Conservation (phyloP, 2,888 invertebrate genomes). For the Sipha maydis region DNA sequence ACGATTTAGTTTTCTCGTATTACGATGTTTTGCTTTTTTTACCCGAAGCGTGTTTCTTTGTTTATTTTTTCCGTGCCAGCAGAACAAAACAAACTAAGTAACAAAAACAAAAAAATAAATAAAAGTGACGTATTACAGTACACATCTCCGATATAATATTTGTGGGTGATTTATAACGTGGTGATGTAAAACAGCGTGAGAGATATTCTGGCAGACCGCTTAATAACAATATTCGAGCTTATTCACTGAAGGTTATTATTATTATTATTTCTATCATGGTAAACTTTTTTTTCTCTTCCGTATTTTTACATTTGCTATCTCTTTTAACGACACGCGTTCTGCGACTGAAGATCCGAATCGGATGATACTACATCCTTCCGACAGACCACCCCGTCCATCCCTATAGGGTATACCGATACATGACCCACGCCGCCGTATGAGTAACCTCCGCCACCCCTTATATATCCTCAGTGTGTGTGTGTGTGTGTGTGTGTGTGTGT, state of each 20-base stretch:
- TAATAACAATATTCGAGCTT: neutral
- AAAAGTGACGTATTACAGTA: neutral
- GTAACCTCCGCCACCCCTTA: neutral
- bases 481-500: too few relatives aligned
- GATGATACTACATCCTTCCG: conserved; percentile 33
- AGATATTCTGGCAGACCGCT: neutral
- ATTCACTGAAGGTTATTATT: neutral
- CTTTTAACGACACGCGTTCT: neutral
- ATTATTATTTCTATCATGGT: neutral
- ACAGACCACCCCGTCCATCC: neutral
- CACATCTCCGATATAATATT: conserved; percentile 26
- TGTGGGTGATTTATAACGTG: conserved; percentile 17
- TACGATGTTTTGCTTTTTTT: neutral
- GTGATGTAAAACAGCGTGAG: conserved; percentile 16
- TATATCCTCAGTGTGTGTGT: neutral
- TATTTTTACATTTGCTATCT: neutral
- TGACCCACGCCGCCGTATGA: neutral
- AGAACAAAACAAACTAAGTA: neutral
- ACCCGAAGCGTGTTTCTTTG: neutral
- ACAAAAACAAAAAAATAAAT: neutral
- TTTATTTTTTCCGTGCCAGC: neutral
- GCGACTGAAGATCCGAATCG: conserved; percentile 25
- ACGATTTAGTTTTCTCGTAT: neutral
- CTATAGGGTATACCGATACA: neutral
- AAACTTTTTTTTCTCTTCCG: neutral